A percentile compares a stretch with the other conserved stretches of the same genome.
These are phyloP conservation scores for Arbacia lixula DNA, from an alignment of 53 echinoderm and acorn worm genomes.

Conservation along the genomic window DNA sequence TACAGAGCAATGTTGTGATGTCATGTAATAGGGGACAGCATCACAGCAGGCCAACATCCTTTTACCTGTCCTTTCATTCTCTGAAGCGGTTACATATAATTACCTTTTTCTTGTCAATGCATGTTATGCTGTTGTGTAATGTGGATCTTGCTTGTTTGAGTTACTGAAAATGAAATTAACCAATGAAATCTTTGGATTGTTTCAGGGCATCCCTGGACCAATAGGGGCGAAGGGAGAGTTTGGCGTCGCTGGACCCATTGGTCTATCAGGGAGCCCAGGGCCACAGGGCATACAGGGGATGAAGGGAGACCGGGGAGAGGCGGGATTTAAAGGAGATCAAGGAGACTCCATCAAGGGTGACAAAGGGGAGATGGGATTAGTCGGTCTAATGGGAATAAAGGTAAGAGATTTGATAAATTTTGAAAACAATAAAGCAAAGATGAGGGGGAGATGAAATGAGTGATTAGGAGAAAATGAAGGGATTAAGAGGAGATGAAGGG, in stretches of 20 bases:
- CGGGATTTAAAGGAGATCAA: background rate
- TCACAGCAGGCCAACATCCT: too few relatives aligned
- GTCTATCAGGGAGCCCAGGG: constrained; percentile 17
- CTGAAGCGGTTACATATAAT: too few relatives aligned
- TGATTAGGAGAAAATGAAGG: background rate
- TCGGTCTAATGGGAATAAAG: constrained; percentile 3
- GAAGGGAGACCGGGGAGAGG: constrained; percentile 11
- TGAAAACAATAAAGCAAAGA: background rate
- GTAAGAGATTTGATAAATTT: background rate
- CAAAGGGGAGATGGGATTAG: constrained; percentile 6
- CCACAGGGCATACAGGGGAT: constrained; percentile 28
- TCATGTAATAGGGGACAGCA: too few relatives aligned
- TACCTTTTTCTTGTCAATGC: too few relatives aligned
- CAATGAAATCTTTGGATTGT: too few relatives aligned
- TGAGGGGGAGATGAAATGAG: background rate
- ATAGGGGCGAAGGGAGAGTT: constrained; percentile 3
- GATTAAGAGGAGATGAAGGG: too few relatives aligned
- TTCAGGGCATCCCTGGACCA: constrained; percentile 22
- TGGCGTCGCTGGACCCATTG: background rate
- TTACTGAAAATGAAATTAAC: too few relatives aligned
- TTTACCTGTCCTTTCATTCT: too few relatives aligned
- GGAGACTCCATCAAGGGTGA: constrained; percentile 21
- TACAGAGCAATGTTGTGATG: too few relatives aligned
- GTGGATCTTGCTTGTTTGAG: too few relatives aligned
- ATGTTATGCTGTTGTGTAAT: too few relatives aligned